phyloP scores from a whole-genome alignment of 2,888 invertebrate genomes.

The Drosophila mercatorum region DNA sequence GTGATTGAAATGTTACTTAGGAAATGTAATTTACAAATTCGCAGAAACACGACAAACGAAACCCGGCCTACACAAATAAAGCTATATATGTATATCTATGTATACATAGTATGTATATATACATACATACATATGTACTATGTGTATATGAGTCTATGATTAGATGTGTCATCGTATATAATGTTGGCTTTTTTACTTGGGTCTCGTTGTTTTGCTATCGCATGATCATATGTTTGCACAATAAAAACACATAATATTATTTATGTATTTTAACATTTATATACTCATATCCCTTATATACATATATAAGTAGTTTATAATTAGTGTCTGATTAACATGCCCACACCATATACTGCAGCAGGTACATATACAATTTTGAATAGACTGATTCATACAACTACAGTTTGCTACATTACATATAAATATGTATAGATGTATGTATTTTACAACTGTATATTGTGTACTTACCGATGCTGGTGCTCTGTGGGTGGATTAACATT shows the following conservation, averaged over 20 bases:
- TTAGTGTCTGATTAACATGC: slow-evolving; percentile 6
- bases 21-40: background rate
- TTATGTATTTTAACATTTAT: background rate
- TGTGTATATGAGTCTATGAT: background rate
- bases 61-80: slow-evolving; percentile 1
- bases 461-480: slow-evolving; percentile 88
- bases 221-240: background rate
- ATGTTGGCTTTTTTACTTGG: background rate
- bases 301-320: background rate
- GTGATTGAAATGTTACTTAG: background rate
- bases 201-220: background rate
- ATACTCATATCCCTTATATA: background rate
- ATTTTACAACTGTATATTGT: background rate
- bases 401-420: background rate
- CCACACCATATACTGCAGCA: background rate
- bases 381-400: slow-evolving; percentile 5
- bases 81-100: no score
- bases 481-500: slow-evolving; percentile 88
- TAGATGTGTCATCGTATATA: slow-evolving; percentile 9
- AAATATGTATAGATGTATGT: background rate
- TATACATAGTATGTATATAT: background rate
- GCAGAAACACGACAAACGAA: background rate
- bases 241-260: background rate
- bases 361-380: slow-evolving; percentile 7
- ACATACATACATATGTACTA: background rate